phyloP scores from a whole-genome alignment of 1,140 invertebrate genomes.

The Scaptomyza montana region DNA sequence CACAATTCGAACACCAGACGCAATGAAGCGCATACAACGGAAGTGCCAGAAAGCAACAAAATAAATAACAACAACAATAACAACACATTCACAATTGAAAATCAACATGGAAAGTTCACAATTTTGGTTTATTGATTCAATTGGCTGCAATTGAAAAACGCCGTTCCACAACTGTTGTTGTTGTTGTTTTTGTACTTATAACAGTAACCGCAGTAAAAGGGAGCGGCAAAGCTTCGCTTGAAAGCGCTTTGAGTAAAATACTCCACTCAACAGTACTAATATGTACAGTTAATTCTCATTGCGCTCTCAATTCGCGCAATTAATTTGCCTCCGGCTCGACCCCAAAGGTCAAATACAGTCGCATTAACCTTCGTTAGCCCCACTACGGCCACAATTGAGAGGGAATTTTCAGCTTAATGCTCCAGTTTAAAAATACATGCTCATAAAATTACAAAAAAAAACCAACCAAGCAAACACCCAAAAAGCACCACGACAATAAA shows the following conservation, averaged over 20 bases:
- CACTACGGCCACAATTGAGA: slow-evolving; percentile 56
- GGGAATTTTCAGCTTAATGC: slow-evolving; percentile 36
- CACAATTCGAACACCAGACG: slow-evolving; percentile 18
- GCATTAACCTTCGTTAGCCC: slow-evolving; percentile 82
- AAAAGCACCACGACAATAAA: slow-evolving; percentile 7
- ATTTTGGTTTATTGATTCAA: slow-evolving; percentile 67
- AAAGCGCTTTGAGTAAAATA: too few species aligned
- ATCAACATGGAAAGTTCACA: slow-evolving; percentile 43
- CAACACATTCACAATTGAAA: slow-evolving; percentile 38
- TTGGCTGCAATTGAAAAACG: slow-evolving; percentile 65
- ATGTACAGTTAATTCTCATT: slow-evolving; percentile 3
- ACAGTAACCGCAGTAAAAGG: slow-evolving; percentile 35
- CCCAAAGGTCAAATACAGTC: slow-evolving; percentile 75
- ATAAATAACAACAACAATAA: slow-evolving; percentile 4
- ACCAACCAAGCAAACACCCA: slow-evolving; percentile 16
- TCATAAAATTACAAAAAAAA: slow-evolving; percentile 30
- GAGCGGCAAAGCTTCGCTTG: background rate
- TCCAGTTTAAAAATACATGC: slow-evolving; percentile 51
- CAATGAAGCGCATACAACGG: slow-evolving; percentile 37
- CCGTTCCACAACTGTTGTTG: slow-evolving; percentile 1
- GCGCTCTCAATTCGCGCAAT: slow-evolving; percentile 64
- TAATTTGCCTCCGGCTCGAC: slow-evolving; percentile 78
- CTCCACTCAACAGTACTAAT: background rate
- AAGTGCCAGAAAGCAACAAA: slow-evolving; percentile 45
- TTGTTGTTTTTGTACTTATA: background rate